These are phyloP conservation scores for Drosophila cardini DNA, from an alignment of 1,140 invertebrate species.

Conservation along the genomic window DNA sequence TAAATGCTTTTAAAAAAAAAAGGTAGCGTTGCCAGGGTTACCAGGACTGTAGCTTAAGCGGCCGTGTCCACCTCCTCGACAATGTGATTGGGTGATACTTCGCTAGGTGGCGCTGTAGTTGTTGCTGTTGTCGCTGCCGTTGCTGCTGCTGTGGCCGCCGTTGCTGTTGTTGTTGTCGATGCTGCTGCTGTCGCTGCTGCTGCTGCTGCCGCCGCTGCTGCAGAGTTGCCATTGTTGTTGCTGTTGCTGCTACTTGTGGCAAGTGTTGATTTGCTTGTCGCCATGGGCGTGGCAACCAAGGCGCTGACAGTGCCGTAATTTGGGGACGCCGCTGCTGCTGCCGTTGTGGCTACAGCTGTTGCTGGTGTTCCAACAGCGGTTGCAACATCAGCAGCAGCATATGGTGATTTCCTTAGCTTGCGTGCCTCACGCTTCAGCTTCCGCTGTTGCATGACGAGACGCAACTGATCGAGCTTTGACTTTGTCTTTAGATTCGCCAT, in stretches of 20 bases:
- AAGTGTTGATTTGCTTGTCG: not conserved
- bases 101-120: constrained; percentile 59
- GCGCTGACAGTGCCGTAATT: constrained; percentile 64
- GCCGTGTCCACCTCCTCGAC: constrained; percentile 84
- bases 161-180: constrained; percentile 15
- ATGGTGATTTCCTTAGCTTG: constrained; percentile 90
- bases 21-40: not conserved
- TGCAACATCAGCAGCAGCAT: constrained; percentile 77
- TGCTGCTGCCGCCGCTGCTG: constrained; percentile 8
- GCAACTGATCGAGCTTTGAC: constrained; percentile 93
- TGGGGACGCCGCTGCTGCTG: not conserved
- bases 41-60: constrained; percentile 58
- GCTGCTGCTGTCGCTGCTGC: constrained; percentile 15
- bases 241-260: constrained; percentile 7
- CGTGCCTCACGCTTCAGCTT: constrained; percentile 92
- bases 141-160: constrained; percentile 8
- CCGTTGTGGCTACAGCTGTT: not conserved
- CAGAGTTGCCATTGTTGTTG: constrained; percentile 15
- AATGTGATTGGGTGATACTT: constrained; percentile 82
- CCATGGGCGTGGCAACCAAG: constrained; percentile 43
- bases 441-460: constrained; percentile 94
- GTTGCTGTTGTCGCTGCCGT: constrained; percentile 48
- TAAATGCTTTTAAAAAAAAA: constrained; percentile 67
- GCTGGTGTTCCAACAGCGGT: constrained; percentile 6
- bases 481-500: constrained; percentile 92